Evolutionary conservation across 2,888 invertebrate species (phyloP).

Genomic region (Ernsta delagoae): DNA sequence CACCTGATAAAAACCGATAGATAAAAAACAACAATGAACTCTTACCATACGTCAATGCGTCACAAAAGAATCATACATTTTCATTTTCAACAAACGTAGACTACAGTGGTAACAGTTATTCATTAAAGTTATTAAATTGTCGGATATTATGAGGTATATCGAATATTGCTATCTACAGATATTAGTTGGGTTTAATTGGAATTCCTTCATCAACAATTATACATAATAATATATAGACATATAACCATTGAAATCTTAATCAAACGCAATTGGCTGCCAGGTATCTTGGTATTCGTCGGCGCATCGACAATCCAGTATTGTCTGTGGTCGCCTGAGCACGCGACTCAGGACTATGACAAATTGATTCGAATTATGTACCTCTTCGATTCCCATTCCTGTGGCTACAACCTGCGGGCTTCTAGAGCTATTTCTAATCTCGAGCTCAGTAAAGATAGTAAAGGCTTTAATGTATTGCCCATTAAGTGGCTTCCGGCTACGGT

Average conservation of each 20-base stretch:
- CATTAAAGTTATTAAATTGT: too few relatives aligned
- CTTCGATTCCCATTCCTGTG: slow-evolving; percentile 64
- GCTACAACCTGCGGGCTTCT: slow-evolving; percentile 45
- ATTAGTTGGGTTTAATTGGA: not conserved
- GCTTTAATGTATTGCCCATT: slow-evolving; percentile 56
- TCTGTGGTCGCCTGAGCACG: slow-evolving; percentile 58
- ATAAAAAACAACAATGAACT: not conserved
- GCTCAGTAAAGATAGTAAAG: slow-evolving; percentile 58
- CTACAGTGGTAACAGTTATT: too few relatives aligned
- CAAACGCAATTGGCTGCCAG: slow-evolving; percentile 47
- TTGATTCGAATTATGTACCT: slow-evolving; percentile 70
- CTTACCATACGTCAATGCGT: not conserved
- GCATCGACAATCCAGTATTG: slow-evolving; percentile 56
- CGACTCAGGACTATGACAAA: slow-evolving; percentile 56
- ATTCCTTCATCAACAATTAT: not conserved
- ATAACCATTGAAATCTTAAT: not conserved
- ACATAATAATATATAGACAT: too few relatives aligned
- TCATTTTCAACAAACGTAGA: not conserved
- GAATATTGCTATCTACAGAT: not conserved
- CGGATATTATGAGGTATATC: too few relatives aligned
- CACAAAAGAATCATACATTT: not conserved
- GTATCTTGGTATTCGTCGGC: slow-evolving; percentile 53
- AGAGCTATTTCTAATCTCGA: slow-evolving; percentile 51
- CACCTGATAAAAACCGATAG: too few relatives aligned
- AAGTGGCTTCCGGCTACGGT: slow-evolving; percentile 51